Evolutionary conservation across 2,888 invertebrate species (phyloP), one percentile per base, ranked within the genome.

Genomic region (Pammene aurita): DNA sequence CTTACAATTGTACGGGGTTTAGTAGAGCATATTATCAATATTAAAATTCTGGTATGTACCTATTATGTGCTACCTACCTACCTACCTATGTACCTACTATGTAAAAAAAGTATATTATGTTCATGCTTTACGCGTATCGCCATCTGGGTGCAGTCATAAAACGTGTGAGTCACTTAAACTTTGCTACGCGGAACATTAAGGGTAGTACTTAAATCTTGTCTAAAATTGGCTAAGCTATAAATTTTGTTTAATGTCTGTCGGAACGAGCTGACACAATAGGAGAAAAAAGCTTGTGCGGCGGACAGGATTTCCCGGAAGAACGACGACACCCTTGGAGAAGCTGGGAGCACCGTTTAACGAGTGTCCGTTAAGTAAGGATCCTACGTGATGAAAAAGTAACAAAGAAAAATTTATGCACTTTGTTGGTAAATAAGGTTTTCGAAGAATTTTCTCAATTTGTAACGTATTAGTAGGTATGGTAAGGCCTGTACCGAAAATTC

Each of bases 191-290:
- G 75, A 73, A 76, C 79, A 78, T 84, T 81, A 83, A 80, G 76
- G 76, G 77, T 78, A 80, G 79, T 83, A 84, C 83, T 85, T 83
- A 86, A 85, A 83, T 81, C 80, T 78, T 80, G 79, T 81, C 82
- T 84, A 83, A 87, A 86, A 86, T 84, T 84, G 85, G 80, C 77
- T 75, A 34, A 57, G 73, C 76, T 80, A 79, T 86, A 87, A 88
- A 86, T 86, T 83, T 74, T 71, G 72, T 75, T 84, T 87, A 86
- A 87, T 84, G 86, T 83, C 78, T 77, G 80, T 78, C 77, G 81
- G 77, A 82, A 81, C 82, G 85, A 81, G 77, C 78, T 74, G 66
- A 77, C 80, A 84, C 85, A 84, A 87, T 83, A 78, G 79, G 75
- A 77, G 74, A 57, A 70, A 70, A 69, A 72, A 64, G 69, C 66